Evolutionary conservation across 2,888 invertebrate genomes (phyloP).

Genomic region (Cantharis rustica): DNA sequence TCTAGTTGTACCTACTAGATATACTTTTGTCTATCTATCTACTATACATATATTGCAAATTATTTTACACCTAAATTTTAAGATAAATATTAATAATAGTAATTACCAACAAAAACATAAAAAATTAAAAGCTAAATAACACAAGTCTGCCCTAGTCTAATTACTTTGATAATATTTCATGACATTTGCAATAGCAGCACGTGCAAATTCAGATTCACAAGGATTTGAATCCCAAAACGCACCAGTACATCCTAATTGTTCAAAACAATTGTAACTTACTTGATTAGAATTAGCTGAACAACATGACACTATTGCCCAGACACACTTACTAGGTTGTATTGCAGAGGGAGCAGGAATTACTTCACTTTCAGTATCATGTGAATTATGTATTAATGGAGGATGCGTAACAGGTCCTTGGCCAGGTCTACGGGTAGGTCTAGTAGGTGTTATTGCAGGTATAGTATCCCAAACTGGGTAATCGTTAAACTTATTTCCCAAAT

Average conservation of each 20-base stretch:
- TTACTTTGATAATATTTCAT: slow-evolving; percentile 47
- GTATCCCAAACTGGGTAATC: slow-evolving; percentile 47
- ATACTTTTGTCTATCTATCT: too few relatives aligned
- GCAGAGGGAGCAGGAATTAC: slow-evolving; percentile 41
- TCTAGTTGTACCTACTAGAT: not conserved
- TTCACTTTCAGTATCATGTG: not conserved
- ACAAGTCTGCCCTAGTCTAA: not conserved
- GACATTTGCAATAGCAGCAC: slow-evolving; percentile 62
- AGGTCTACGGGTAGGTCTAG: slow-evolving; percentile 17
- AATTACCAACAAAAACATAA: not conserved
- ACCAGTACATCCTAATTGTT: slow-evolving; percentile 71
- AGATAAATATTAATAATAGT: not conserved
- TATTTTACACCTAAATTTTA: not conserved
- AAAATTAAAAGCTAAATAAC: not conserved
- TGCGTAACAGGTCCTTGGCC: slow-evolving; percentile 29
- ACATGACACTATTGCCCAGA: slow-evolving; percentile 77
- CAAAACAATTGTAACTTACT: slow-evolving; percentile 68
- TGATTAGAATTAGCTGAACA: slow-evolving; percentile 62
- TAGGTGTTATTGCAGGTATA: slow-evolving; percentile 27
- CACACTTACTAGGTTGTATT: slow-evolving; percentile 64
- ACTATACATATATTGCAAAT: too few relatives aligned
- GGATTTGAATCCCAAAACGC: slow-evolving; percentile 76
- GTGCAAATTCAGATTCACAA: slow-evolving; percentile 66
- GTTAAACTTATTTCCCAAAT: slow-evolving; percentile 16
- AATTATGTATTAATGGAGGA: slow-evolving; percentile 40